Conservation (phyloP, 2,113 vertebrate genomes). For the Panthera uncia region DNA sequence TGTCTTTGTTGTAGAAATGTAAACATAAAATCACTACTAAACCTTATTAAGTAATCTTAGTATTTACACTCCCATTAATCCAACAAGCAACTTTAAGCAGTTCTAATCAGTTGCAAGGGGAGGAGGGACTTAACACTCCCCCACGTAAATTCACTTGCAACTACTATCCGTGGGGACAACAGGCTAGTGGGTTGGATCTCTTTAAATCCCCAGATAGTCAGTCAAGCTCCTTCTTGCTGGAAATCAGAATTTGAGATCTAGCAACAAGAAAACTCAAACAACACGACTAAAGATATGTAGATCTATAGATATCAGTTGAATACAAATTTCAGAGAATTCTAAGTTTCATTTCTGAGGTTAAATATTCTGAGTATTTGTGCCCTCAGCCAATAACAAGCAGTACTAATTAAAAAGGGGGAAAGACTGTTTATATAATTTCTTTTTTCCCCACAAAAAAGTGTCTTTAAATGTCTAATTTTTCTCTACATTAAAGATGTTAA, state of each 20-base stretch:
- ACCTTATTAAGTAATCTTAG: conserved; percentile 66
- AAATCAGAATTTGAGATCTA: conserved; percentile 29
- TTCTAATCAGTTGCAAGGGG: conserved; percentile 15
- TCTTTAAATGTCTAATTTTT: not conserved
- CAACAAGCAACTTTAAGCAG: conserved; percentile 36
- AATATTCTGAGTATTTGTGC: not conserved
- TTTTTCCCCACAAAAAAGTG: not conserved
- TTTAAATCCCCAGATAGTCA: not conserved
- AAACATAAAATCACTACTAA: conserved; percentile 57
- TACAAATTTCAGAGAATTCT: conserved; percentile 21
- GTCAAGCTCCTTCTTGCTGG: not conserved
- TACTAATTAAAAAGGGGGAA: not conserved
- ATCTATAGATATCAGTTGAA: not conserved
- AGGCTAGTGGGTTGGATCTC: not conserved
- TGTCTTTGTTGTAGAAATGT: conserved; percentile 76
- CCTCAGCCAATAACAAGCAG: not conserved
- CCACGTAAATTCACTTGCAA: conserved; percentile 33
- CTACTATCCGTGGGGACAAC: not conserved
- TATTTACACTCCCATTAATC: not conserved
- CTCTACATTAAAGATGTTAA: conserved; percentile 28
- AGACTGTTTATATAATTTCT: not conserved
- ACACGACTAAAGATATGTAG: not conserved
- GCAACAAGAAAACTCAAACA: conserved; percentile 4
- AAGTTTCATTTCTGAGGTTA: conserved; percentile 21
- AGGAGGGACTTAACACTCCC: not conserved